Base-by-base conservation (phyloP, 2,113 vertebrate species). In the Hippocampus zosterae region DNA sequence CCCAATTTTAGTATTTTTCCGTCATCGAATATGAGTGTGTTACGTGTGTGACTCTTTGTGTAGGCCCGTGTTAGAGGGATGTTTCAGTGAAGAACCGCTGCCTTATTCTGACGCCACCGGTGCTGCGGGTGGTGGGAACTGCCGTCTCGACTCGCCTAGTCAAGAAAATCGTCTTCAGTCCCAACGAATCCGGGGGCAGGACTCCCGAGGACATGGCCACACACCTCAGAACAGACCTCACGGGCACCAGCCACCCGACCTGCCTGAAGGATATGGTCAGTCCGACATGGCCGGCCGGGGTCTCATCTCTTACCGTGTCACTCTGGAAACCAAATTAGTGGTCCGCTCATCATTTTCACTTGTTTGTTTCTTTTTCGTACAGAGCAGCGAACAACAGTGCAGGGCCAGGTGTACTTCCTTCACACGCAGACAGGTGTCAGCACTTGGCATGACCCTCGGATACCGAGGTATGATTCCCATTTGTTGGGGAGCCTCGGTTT, bases 381-480 rank as follows among this genome's bases (percentile, higher is more conserved):
- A 91, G 89, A 91, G 73, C 89, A 91, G 53, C 67, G 96, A 84
- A 98, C 96, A 60, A 98, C 96, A 3, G 94, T 98, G 74, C 96
- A 98, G 85, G 96, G 96, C 46, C 96, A 98, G 78, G 96, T 98
- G 78, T 98, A 98, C 85, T 98, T 98, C 88, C 91, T 98, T 84
- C 96, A 98, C 91, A 98, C 96, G 2, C 96, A 98, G 92, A 98
- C 96, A 1, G 96, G 96, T 55, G 96, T 98, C 75, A 98, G 96
- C 91, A 98, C 96, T 0, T 98, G 96, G 96, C 96, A 98, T 0
- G 96, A 98, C 87, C 96, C 96, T 69, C 92, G 96, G 88, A 96
- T 98, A 92, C 96, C 96, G 65, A 94, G 96, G 96, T 98, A 88
- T 27, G 77, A 66, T 41, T 18, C 25, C 41, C 61, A 63, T 5